These are phyloP conservation scores for Hydrocynus forskahlii DNA, from an alignment of 2,797 vertebrate genomes.

Conservation along the genomic window DNA sequence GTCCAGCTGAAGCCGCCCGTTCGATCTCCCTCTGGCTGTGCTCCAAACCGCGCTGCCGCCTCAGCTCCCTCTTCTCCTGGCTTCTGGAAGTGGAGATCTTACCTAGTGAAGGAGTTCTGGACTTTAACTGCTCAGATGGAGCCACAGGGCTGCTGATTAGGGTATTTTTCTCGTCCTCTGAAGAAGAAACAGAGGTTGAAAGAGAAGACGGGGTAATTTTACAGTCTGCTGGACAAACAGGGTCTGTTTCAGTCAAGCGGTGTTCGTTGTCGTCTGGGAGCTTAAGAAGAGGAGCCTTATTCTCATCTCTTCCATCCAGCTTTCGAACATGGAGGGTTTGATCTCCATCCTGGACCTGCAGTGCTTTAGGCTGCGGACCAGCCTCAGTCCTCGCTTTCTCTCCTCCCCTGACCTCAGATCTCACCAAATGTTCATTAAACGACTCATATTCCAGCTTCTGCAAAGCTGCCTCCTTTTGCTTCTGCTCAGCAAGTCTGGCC, in stretches of 20 bases:
- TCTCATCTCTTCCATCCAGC: constrained; percentile 31
- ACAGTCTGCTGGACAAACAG: not conserved
- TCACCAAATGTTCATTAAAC: not conserved
- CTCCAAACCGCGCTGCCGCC: constrained; percentile 89
- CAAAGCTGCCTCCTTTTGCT: constrained; percentile 50
- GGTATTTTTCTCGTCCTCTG: constrained; percentile 40
- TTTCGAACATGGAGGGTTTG: constrained; percentile 9
- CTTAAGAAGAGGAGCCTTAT: not conserved
- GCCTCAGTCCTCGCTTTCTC: constrained; percentile 64
- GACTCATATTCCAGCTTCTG: constrained; percentile 48
- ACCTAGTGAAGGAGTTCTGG: not conserved
- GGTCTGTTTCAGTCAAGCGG: not conserved
- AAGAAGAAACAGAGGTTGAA: not conserved
- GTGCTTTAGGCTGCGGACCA: constrained; percentile 63
- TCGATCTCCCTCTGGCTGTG: constrained; percentile 91
- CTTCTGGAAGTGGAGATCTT: constrained; percentile 69
- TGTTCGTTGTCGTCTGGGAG: not conserved
- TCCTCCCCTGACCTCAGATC: constrained; percentile 36
- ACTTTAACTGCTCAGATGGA: constrained; percentile 52
- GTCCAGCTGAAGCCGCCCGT: constrained; percentile 73
- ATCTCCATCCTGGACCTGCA: constrained; percentile 25
- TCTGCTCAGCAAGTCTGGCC: constrained; percentile 23
- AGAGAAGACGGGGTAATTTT: not conserved
- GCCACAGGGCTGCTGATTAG: not conserved
- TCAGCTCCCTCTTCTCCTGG: constrained; percentile 90